Percentiles rank a stretch among this genome's conserved stretches.
Conservation (phyloP, 2,888 invertebrate species). For the Calliphora vomitoria region DNA sequence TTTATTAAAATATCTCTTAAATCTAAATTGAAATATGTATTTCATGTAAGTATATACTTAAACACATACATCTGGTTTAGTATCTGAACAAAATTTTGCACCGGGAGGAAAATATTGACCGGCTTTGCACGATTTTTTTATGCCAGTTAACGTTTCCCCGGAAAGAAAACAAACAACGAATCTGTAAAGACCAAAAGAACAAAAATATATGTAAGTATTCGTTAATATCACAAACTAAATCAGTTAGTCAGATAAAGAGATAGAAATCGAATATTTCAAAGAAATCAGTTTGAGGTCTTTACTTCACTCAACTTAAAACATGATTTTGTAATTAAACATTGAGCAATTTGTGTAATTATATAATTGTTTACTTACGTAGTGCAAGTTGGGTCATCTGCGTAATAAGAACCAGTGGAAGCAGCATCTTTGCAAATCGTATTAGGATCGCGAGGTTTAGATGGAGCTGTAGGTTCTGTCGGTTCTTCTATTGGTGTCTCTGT, state of each 20-base stretch:
- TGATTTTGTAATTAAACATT: no score
- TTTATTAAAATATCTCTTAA: no score
- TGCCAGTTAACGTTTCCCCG: background rate
- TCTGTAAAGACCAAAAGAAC: slow-evolving; percentile 6
- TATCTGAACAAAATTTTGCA: slow-evolving; percentile 8
- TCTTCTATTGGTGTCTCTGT: background rate
- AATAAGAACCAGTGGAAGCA: slow-evolving; percentile 50
- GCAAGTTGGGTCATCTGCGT: slow-evolving; percentile 71
- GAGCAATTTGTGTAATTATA: no score
- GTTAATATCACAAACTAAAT: no score
- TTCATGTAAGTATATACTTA: background rate
- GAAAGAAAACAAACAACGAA: background rate
- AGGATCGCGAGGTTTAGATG: slow-evolving; percentile 61
- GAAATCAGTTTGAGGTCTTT: no score
- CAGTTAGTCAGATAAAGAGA: no score
- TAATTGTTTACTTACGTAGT: slow-evolving; percentile 60
- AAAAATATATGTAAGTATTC: background rate
- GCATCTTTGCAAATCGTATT: slow-evolving; percentile 65
- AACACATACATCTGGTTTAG: slow-evolving; percentile 1
- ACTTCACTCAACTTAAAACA: no score
- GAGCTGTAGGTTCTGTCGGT: background rate
- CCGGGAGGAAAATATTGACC: slow-evolving; percentile 40
- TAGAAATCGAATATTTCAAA: no score
- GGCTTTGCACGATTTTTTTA: background rate
- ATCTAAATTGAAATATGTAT: no score